Base-by-base conservation (phyloP, 2,113 vertebrate species). In the Myiagra hebetior region DNA sequence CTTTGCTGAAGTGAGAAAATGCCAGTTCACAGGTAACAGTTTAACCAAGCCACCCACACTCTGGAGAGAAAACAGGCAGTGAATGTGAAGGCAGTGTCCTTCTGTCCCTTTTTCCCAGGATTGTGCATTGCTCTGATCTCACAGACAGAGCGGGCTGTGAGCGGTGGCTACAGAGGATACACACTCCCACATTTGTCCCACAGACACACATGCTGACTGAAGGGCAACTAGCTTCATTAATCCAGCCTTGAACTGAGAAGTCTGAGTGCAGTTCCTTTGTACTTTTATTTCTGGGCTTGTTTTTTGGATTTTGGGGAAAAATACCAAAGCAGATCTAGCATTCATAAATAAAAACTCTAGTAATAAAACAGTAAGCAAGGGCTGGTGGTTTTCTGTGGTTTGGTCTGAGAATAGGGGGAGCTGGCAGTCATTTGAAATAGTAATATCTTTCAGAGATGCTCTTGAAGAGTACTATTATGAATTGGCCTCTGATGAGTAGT, bases 131-230 rank as follows among this genome's bases (percentile, higher is more conserved):
- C 19, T 20, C 23, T 16, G 52, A 13, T 59, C 30, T 59, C 3
- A 0, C 65, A 41, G 35, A 12, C 12, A 24, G 50, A 77, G 33
- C 0, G 0, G 17, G 55, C 15, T 33, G 28, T 19, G 33, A 31
- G 57, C 8, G 2, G 22, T 33, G 41, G 50, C 55, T 46, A 3
- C 20, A 20, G 67, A 27, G 84, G 31, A 22, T 8, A 7, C 31
- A 14, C 4, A 2, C 44, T 76, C 33, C 53, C 5, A 12, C 79
- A 6, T 60, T 50, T 85, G 56, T 87, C 46, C 30, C 23, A 15
- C 73, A 50, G 68, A 24, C 69, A 37, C 20, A 23, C 14, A 35
- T 19, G n/a, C 80, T 78, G 53, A 15, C 55, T 6, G 2, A 77
- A 13, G 18, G 78, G 56, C 59, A 74, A 60, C 35, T 33, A 46